Percentiles rank a stretch among this genome's conserved stretches.
Evolutionary conservation across 2,797 vertebrate genomes (phyloP).

Genomic region (Myoxocephalus aenaeus): DNA sequence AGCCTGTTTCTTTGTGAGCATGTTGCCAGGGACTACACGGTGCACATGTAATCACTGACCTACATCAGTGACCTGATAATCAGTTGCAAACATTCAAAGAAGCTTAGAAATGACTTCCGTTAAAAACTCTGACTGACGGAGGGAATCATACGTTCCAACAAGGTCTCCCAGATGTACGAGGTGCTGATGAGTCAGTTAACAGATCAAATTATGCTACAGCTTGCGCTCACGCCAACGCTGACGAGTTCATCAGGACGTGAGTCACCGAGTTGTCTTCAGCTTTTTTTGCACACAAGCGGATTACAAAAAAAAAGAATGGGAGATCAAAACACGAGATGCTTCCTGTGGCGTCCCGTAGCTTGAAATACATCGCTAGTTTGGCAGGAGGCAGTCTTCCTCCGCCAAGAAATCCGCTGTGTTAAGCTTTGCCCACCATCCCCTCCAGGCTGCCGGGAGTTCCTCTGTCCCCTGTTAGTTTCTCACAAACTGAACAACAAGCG

Average conservation of each 20-base stretch:
- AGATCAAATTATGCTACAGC: constrained; percentile 13
- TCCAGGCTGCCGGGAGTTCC: constrained; percentile 43
- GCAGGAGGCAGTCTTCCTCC: constrained; percentile 42
- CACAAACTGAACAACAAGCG: constrained; percentile 18
- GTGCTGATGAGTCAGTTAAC: constrained; percentile 10
- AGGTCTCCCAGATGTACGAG: not conserved
- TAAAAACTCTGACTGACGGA: not conserved
- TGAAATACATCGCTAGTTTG: constrained; percentile 58
- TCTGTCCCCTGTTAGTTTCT: constrained; percentile 36
- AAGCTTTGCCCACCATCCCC: constrained; percentile 49
- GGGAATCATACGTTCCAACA: not conserved
- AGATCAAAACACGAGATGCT: constrained; percentile 52
- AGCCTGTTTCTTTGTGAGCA: not conserved
- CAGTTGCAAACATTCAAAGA: not conserved
- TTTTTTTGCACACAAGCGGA: constrained; percentile 16
- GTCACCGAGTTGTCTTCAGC: constrained; percentile 12
- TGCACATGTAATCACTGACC: not conserved
- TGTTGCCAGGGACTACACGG: not conserved
- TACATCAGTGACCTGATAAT: not conserved
- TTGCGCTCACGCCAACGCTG: constrained; percentile 7
- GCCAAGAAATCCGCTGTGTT: constrained; percentile 61
- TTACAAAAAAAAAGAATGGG: constrained; percentile 28
- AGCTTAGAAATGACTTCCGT: not conserved
- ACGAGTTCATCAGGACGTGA: constrained; percentile 27
- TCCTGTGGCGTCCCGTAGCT: constrained; percentile 52